Conservation (phyloP, 2,888 invertebrate species). For the Tenodera sinensis region DNA sequence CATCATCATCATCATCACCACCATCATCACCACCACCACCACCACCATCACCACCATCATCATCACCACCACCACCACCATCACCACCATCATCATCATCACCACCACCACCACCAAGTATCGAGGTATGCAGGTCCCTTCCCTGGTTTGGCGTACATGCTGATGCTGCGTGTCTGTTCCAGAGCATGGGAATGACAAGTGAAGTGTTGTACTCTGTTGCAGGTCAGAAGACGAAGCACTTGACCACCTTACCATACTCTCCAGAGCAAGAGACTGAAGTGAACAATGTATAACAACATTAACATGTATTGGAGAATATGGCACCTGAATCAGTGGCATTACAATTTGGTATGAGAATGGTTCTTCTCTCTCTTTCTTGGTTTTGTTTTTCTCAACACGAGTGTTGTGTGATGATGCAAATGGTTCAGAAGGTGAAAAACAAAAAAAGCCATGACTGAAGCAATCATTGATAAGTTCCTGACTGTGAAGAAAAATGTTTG, state of each 20-base stretch:
- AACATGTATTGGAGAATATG: neutral
- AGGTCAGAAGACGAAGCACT: neutral
- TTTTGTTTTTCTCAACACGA: neutral
- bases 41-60: too few relatives aligned
- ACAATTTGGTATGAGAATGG: neutral
- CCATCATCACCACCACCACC: too few relatives aligned
- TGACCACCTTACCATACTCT: neutral
- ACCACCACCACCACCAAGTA: too few relatives aligned
- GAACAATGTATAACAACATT: neutral
- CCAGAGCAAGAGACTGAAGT: neutral
- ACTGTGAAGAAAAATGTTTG: neutral
- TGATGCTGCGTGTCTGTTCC: too few relatives aligned
- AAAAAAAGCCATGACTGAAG: neutral
- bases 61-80: too few relatives aligned
- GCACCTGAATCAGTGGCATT: neutral
- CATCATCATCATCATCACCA: too few relatives aligned
- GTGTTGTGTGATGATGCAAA: neutral
- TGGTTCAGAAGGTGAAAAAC: neutral
- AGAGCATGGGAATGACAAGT: too few relatives aligned
- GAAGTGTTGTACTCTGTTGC: neutral
- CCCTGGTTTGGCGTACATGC: too few relatives aligned
- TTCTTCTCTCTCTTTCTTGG: neutral
- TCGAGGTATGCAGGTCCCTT: too few relatives aligned
- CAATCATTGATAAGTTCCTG: neutral
- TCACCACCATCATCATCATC: too few relatives aligned